Percentiles rank a stretch among this genome's conserved stretches.
phyloP scores from a whole-genome alignment of 1,140 invertebrate species.

The Drosophila parvula region DNA sequence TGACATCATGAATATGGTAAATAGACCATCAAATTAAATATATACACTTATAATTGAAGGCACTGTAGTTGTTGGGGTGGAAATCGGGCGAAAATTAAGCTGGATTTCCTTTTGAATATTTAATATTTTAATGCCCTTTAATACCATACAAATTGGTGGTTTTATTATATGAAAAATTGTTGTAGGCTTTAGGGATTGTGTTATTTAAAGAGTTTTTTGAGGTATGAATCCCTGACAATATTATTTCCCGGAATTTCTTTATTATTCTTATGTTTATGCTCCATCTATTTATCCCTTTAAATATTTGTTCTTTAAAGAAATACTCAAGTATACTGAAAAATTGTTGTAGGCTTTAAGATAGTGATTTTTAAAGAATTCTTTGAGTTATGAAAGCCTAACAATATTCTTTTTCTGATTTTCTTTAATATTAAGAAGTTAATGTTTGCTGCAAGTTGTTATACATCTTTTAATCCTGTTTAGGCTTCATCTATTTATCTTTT shows the following conservation, averaged over 20 bases:
- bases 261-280: no score
- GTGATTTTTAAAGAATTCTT: no score
- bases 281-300: no score
- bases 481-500: neutral
- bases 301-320: no score
- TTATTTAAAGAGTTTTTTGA: no score
- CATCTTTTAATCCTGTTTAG: neutral
- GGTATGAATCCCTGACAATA: no score
- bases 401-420: no score
- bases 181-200: neutral
- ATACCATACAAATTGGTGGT: conserved; percentile 1
- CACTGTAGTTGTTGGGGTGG: neutral
- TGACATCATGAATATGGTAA: conserved; percentile 56
- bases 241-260: no score
- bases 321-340: no score
- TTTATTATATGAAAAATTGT: neutral
- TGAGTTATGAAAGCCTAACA: no score
- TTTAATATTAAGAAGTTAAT: neutral
- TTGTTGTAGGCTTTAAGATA: neutral
- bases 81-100: conserved; percentile 19
- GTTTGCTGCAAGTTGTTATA: no score
- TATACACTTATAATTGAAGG: conserved; percentile 48
- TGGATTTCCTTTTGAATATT: conserved; percentile 27
- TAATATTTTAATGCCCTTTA: conserved; percentile 2
- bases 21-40: conserved; percentile 52